phyloP scores from a whole-genome alignment of 2,113 vertebrate genomes.

The Pollachius pollachius region DNA sequence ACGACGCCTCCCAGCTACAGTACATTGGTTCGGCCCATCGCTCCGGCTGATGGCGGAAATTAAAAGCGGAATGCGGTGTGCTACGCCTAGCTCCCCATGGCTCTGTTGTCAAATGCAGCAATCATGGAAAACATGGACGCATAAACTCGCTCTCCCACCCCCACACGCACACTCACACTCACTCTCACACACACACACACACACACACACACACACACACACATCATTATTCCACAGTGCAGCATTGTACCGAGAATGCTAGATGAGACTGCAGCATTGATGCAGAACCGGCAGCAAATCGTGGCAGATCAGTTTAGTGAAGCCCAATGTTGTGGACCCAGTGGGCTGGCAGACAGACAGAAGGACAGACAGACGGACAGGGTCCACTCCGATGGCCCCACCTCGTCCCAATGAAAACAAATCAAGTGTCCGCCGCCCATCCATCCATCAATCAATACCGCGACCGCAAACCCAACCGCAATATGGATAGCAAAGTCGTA shows the following conservation, averaged over 20 bases:
- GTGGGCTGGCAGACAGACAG: slow-evolving; percentile 57
- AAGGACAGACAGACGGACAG: slow-evolving; percentile 37
- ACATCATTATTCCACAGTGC: slow-evolving; percentile 72
- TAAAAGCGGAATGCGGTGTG: slow-evolving; percentile 68
- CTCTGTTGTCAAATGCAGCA: slow-evolving; percentile 72
- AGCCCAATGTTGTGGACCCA: slow-evolving; percentile 64
- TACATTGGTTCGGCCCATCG: slow-evolving; percentile 70
- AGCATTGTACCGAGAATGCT: slow-evolving; percentile 66
- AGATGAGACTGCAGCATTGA: slow-evolving; percentile 71
- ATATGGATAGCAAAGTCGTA: not conserved
- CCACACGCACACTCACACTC: slow-evolving; percentile 17
- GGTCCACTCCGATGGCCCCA: slow-evolving; percentile 7
- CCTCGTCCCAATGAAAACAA: not conserved
- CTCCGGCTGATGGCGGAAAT: slow-evolving; percentile 73
- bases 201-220: slow-evolving; percentile 37
- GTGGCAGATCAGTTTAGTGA: slow-evolving; percentile 74
- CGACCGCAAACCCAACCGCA: too few species aligned
- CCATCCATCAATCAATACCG: too few species aligned
- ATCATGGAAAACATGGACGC: slow-evolving; percentile 61
- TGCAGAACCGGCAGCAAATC: slow-evolving; percentile 74
- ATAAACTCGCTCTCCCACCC: slow-evolving; percentile 3
- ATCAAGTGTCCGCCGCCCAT: too few species aligned
- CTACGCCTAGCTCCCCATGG: slow-evolving; percentile 69
- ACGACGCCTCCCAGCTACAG: slow-evolving; percentile 55
- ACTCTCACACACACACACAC: slow-evolving; percentile 50